Base-by-base conservation (phyloP, 2,888 invertebrate genomes). In the Alcis repandata region DNA sequence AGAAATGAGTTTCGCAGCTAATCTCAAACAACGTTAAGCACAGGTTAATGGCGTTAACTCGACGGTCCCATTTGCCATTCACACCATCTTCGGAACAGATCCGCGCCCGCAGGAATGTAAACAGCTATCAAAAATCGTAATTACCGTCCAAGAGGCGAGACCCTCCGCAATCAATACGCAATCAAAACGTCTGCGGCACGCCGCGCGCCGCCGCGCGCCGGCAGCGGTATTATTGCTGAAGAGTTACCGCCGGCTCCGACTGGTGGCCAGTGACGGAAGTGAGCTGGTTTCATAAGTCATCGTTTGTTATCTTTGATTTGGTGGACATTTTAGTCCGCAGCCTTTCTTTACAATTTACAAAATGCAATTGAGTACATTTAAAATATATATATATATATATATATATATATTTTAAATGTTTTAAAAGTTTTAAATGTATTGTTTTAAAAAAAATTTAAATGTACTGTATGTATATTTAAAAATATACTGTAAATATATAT, bases 101-200 rank as follows among this genome's bases (percentile, higher is more conserved):
- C 40, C 17, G 41, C 15, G 7, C 17, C 17, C 22, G 13, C 33
- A 15, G 32, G 20, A 22, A 41, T 41, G 33, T 38, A 52, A 56
- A 49, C 49, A 52, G 58, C 53, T 41, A 53, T 58, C 52, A 52
- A 63, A 63, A 53, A 53, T 46, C 41, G 15, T 63, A 53, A 63
- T 58, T 58, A 53, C 46, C 32, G 51, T 43, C 51, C 43, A 57
- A 63, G 58, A 53, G 58, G 63, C 53, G 20, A 46, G 11, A 8
- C 40, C 54, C 51, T 38, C 58, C 19, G 15, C 45, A 56, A 59
- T 64, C 64, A 56, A 64, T 59, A 54, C 59, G 59, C 33, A 64
- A 64, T 64, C 54, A 56, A 64, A 59, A 54, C 49, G 64, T 64
- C 59, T 36, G 54, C 49, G 59, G 40, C 64, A 64, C 46, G 54